Base-by-base conservation (phyloP, 2,888 invertebrate species). In the Polyommatus icarus region DNA sequence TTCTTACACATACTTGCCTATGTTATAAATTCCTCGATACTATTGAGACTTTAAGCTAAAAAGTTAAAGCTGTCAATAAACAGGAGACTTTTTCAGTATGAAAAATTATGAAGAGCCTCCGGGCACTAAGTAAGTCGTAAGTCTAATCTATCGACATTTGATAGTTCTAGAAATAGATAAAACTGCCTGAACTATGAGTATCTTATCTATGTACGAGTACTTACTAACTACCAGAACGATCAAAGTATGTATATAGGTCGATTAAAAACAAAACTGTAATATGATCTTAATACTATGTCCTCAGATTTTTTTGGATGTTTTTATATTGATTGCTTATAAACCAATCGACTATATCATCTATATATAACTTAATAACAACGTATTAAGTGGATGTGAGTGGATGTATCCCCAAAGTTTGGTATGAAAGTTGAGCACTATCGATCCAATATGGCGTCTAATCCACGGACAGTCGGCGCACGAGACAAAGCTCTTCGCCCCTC, bases 361-460 rank as follows among this genome's bases (percentile, higher is more conserved):
- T 67, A 6, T 15, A 67, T 18, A 32, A 67, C 29, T 29, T 67
- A 15, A 29, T 29, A 29, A 67, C 24, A 4, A n/a, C 20, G 20
- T 18, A 29, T 15, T 46, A 15, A 73, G 73, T 73, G 46, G 73
- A 46, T 12, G 40, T 46, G 5, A 73, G 73, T 73, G 73, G 73
- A 46, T 12, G 40, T 73, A 73, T 73, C 73, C 40, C 73, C 20
- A 73, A 73, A 73, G 32, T 40, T n/a, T 72, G n/a, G 20, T 46
- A 50, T 59, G 15, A 59, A 72, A 32, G 54, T 36, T 29, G 36
- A 72, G 59, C n/a, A 67, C 77, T 82, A 86, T 85, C 85, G 85
- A 89, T 87, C 84, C 87, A 90, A 89, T 79, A 88, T 87, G 88
- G 87, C 87, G 83, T 87, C 80, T 84, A 88, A 89, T 89, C 88